Conservation (phyloP, 2,888 invertebrate species). For the Omphaloscelis lunosa region DNA sequence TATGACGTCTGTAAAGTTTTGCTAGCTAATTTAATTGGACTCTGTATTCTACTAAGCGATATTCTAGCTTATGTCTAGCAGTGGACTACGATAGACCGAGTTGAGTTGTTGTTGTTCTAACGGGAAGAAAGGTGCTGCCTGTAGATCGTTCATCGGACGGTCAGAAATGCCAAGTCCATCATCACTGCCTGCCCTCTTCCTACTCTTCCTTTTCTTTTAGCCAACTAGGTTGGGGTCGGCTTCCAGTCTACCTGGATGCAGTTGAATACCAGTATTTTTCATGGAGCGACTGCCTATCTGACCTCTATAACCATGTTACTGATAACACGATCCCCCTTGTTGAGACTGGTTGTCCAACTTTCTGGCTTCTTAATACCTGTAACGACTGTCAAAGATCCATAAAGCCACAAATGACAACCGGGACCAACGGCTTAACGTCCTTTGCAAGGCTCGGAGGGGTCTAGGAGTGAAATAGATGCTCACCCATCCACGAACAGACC, state of each 20-base stretch:
- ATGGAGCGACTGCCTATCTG: neutral
- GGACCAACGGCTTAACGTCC: neutral
- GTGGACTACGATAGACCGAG: neutral
- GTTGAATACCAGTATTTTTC: neutral
- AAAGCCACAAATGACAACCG: neutral
- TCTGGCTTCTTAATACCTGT: neutral
- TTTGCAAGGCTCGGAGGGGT: neutral
- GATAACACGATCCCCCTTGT: neutral
- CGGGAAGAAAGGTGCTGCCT: neutral
- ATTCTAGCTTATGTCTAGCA: conserved; percentile 1
- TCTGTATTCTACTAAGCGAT: neutral
- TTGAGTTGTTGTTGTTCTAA: neutral
- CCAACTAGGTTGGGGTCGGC: neutral
- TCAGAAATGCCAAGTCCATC: neutral
- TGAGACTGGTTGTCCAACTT: neutral
- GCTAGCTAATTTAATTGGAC: neutral
- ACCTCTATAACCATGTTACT: neutral
- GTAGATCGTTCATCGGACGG: neutral
- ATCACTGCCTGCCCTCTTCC: neutral
- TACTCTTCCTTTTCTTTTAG: too few relatives aligned
- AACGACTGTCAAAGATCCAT: neutral
- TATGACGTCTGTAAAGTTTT: too few relatives aligned
- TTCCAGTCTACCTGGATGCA: neutral
- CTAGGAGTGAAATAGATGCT: neutral
- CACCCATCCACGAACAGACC: neutral